phyloP scores from a whole-genome alignment of 2,888 invertebrate species.

The Nudaria mundana region DNA sequence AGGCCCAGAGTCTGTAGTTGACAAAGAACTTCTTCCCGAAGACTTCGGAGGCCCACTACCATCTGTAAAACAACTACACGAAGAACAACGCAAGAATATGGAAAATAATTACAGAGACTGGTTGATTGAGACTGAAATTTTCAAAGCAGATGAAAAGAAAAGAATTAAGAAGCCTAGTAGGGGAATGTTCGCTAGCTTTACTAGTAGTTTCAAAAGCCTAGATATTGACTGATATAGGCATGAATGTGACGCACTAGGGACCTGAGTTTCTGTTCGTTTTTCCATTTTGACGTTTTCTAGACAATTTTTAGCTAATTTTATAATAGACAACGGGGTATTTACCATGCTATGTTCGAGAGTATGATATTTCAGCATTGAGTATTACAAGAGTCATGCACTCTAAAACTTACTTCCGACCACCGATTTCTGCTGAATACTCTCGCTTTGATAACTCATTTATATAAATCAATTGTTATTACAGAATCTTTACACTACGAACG shows the following conservation, averaged over 20 bases:
- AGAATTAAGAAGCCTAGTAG: slow-evolving; percentile 70
- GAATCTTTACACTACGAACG: no score
- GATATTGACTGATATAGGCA: slow-evolving; percentile 66
- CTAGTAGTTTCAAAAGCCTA: slow-evolving; percentile 71
- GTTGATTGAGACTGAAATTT: slow-evolving; percentile 81
- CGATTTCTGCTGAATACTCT: no score
- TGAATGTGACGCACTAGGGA: slow-evolving; percentile 37
- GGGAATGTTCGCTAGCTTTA: slow-evolving; percentile 75
- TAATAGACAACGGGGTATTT: no score
- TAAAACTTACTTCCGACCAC: no score
- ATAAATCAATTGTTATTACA: no score
- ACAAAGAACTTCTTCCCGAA: slow-evolving; percentile 66
- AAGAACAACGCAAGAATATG: slow-evolving; percentile 78
- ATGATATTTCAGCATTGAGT: no score
- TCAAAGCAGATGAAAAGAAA: slow-evolving; percentile 76
- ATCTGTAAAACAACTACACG: slow-evolving; percentile 76
- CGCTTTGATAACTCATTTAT: no score
- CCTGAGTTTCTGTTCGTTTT: slow-evolving; percentile 36
- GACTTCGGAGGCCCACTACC: slow-evolving; percentile 84
- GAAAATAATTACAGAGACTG: slow-evolving; percentile 82
- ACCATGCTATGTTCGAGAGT: no score
- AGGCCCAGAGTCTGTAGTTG: slow-evolving; percentile 72
- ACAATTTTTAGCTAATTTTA: slow-evolving; percentile 1
- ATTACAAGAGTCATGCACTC: no score
- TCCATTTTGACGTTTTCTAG: background rate